phyloP scores from a whole-genome alignment of 2,888 invertebrate species.

The Rhyacophila evoluta region DNA sequence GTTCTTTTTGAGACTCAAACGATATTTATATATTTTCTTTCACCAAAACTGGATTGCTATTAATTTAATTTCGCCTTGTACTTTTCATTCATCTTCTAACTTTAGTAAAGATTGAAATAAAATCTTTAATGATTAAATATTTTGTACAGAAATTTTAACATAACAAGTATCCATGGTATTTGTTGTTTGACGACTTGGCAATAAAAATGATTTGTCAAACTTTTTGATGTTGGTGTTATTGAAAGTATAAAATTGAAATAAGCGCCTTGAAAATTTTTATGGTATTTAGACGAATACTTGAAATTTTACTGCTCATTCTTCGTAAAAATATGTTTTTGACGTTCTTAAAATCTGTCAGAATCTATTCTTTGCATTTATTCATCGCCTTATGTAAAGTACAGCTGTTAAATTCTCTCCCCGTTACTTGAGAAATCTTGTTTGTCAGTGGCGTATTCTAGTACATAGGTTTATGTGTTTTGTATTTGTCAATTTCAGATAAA shows the following conservation, averaged over 20 bases:
- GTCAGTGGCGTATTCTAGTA: slow-evolving; percentile 48
- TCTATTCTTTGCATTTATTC: slow-evolving; percentile 13
- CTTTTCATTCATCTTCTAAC: too few relatives aligned
- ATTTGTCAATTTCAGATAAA: slow-evolving; percentile 66
- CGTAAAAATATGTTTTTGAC: not conserved
- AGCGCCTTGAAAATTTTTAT: slow-evolving; percentile 64
- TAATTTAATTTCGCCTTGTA: too few relatives aligned
- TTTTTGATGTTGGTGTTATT: slow-evolving; percentile 59
- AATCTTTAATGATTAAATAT: too few relatives aligned
- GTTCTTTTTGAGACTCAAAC: too few relatives aligned
- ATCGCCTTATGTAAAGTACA: slow-evolving; percentile 55
- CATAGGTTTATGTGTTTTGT: slow-evolving; percentile 57
- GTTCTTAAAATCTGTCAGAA: not conserved
- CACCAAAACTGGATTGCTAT: too few relatives aligned
- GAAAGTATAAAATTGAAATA: slow-evolving; percentile 67
- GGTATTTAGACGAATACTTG: slow-evolving; percentile 43
- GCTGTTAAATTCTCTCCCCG: slow-evolving; percentile 49
- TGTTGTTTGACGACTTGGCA: slow-evolving; percentile 32
- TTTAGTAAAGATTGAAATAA: too few relatives aligned
- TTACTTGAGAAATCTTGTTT: slow-evolving; percentile 38
- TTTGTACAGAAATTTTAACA: too few relatives aligned
- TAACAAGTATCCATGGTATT: too few relatives aligned
- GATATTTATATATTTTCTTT: too few relatives aligned
- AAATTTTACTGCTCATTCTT: slow-evolving; percentile 43
- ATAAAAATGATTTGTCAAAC: slow-evolving; percentile 20